phyloP scores from a whole-genome alignment of 2,888 invertebrate species.

The Metalampra italica region DNA sequence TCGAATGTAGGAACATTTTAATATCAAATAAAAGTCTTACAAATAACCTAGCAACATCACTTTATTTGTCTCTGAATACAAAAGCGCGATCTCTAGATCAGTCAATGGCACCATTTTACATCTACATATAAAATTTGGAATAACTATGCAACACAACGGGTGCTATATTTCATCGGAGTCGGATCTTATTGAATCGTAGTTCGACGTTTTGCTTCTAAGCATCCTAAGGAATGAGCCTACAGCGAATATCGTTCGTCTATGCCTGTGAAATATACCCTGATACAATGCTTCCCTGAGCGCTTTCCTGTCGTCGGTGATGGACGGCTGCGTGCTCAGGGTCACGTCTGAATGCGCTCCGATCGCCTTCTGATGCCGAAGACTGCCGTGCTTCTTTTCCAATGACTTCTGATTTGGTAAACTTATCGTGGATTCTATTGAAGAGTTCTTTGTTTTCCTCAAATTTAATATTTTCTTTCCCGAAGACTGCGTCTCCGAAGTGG shows the following conservation, averaged over 20 bases:
- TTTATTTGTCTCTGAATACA: constrained; percentile 37
- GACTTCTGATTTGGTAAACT: constrained; percentile 75
- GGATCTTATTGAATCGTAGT: constrained; percentile 85
- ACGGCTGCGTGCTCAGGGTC: constrained; percentile 68
- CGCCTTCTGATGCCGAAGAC: constrained; percentile 80
- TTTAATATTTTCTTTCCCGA: constrained; percentile 65
- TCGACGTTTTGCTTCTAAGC: constrained; percentile 85
- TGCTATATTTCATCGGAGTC: constrained; percentile 77
- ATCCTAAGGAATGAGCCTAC: constrained; percentile 86
- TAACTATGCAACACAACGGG: constrained; percentile 33
- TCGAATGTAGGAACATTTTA: constrained; percentile 71
- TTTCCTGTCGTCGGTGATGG: constrained; percentile 80
- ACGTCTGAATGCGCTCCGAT: constrained; percentile 79
- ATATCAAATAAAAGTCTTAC: constrained; percentile 57
- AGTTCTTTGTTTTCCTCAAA: constrained; percentile 71
- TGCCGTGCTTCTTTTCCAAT: constrained; percentile 74
- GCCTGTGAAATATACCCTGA: constrained; percentile 87
- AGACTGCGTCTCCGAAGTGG: constrained; percentile 68
- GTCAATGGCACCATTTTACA: constrained; percentile 60
- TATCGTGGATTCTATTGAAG: constrained; percentile 74
- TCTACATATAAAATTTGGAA: constrained; percentile 44
- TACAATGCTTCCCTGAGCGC: constrained; percentile 85
- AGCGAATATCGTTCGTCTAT: constrained; percentile 86
- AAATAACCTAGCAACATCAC: constrained; percentile 46
- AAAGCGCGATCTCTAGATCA: constrained; percentile 54